Conservation (phyloP, 2,797 vertebrate genomes). For the Uromys caudimaculatus region DNA sequence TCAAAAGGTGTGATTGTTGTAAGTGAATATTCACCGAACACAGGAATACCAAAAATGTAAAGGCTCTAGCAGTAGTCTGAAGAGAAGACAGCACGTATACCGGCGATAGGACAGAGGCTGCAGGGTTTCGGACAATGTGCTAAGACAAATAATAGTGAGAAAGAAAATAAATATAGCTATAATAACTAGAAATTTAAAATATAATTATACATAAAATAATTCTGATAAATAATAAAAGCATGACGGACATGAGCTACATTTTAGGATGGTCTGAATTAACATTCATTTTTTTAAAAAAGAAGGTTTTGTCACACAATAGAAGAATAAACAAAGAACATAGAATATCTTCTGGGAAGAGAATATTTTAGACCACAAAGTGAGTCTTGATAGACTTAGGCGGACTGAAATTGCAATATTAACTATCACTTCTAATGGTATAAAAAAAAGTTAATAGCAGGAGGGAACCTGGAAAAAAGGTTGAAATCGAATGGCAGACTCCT, state of each 20-base stretch:
- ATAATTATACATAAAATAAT: background rate
- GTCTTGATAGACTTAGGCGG: background rate
- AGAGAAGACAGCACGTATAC: background rate
- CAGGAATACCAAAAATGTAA: background rate
- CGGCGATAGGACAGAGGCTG: too few relatives aligned
- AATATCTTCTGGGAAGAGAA: background rate
- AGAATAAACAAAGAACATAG: background rate
- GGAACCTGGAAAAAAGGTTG: background rate
- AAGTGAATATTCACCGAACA: background rate
- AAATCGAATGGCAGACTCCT: background rate
- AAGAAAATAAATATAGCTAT: background rate
- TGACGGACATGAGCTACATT: background rate
- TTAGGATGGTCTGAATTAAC: background rate
- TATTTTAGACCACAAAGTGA: background rate
- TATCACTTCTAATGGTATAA: background rate
- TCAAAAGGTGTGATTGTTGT: background rate
- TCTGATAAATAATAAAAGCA: background rate
- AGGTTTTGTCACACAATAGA: background rate
- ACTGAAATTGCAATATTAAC: background rate
- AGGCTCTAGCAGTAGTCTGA: background rate
- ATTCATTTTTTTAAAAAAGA: background rate
- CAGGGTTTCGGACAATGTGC: background rate
- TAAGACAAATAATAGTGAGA: background rate
- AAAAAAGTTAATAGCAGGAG: background rate
- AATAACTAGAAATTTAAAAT: background rate